Evolutionary conservation across 2,113 vertebrate genomes (phyloP).

Genomic region (Ictidomys tridecemlineatus): DNA sequence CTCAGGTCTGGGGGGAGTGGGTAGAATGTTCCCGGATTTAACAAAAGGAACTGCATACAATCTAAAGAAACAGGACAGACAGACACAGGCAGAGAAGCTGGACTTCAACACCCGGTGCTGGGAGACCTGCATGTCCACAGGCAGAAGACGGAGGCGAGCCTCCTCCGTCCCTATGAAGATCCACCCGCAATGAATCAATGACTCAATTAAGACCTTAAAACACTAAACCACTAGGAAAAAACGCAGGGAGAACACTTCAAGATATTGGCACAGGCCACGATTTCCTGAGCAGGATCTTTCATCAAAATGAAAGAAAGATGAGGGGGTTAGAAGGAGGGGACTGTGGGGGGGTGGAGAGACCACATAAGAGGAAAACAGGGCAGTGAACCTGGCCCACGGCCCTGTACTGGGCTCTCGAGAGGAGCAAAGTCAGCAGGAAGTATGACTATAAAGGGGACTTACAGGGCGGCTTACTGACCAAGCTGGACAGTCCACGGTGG

Average conservation of each 20-base stretch:
- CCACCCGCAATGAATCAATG: background rate
- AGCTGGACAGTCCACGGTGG: too few relatives aligned
- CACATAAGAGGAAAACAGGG: too few relatives aligned
- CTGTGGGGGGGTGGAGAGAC: too few relatives aligned
- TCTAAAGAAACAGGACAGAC: background rate
- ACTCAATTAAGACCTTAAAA: background rate
- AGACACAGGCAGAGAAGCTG: background rate
- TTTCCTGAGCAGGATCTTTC: background rate
- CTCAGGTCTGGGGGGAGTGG: background rate
- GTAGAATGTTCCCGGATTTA: background rate
- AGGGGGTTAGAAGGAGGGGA: too few relatives aligned
- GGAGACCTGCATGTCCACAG: background rate
- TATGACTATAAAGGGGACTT: too few relatives aligned
- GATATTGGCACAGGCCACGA: background rate
- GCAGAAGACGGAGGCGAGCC: background rate
- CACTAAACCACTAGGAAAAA: background rate
- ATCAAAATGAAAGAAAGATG: too few relatives aligned
- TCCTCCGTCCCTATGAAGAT: background rate
- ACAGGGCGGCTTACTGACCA: too few relatives aligned
- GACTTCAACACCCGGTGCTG: background rate
- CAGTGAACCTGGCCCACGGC: too few relatives aligned
- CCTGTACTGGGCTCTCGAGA: too few relatives aligned
- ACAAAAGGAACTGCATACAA: background rate
- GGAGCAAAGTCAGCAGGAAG: too few relatives aligned
- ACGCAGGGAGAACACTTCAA: background rate